Evolutionary conservation across 2,888 invertebrate species (phyloP), one percentile per base, ranked within the genome.

Genomic region (Ornithoptera alexandrae): DNA sequence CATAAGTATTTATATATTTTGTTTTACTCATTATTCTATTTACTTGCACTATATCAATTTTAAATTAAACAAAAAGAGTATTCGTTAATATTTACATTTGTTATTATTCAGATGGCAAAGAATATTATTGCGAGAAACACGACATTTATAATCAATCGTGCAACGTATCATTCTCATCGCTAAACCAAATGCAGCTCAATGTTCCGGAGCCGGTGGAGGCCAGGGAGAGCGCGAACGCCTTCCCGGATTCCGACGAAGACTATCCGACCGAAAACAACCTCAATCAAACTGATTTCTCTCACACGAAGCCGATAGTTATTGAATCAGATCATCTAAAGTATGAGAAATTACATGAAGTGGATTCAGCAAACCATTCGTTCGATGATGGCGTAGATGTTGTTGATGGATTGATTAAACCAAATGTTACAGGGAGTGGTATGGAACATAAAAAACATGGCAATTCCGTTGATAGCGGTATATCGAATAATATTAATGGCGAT

Each of bases 121-220:
- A 93, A 74, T 93, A 93, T 74, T 88, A 84, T 76, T 93, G 93
- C 74, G 93, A 93, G 71, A 93, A 93, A 77, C 93, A 93, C 77
- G 89, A 92, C 74, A 81, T 87, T 50, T 90, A 89, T 79, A 90
- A 89, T 72, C 87, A 89, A 60, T 90, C 90, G 0, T 87, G 86
- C 76, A 90, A 85, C 74, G 88, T 92, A 0, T 92, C 92, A 0
- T 87, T 87, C 74, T 86, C 91, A 0, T 92, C 92, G 0, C 81
- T 92, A 12, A 91, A 87, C 73, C 90, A 90, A 70, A 82, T 87
- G 73, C 70, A 70, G 42, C 81, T 91, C 0, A 87, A 92, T 60
- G 90, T 92, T 0, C 92, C 92, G 0, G 90, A 88, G 24, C 91
- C 92, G 0, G 87, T 92, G 0, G 90, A 92, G 63, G 77, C 84